phyloP scores from a whole-genome alignment of 2,797 vertebrate genomes.

The Argyrosomus regius region DNA sequence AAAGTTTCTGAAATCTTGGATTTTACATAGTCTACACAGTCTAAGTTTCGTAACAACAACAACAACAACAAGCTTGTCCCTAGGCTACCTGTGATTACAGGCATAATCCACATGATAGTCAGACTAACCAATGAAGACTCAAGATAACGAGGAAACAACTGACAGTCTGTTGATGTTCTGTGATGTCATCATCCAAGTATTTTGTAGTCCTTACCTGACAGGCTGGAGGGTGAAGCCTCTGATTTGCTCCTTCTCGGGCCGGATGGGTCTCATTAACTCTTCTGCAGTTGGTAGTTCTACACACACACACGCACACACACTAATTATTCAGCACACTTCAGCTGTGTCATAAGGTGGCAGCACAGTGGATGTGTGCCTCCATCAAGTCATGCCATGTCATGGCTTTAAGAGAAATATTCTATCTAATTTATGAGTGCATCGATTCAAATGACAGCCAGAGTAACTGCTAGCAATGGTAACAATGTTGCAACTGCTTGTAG shows the following conservation, averaged over 20 bases:
- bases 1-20: no score
- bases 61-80: no score
- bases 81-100: not conserved
- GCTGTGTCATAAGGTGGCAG: not conserved
- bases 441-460: no score
- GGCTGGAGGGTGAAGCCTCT: conserved; percentile 80
- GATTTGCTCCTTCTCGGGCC: conserved; percentile 72
- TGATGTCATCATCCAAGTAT: not conserved
- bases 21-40: no score
- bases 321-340: not conserved
- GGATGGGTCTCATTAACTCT: conserved; percentile 93
- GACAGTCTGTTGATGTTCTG: not conserved
- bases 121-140: not conserved
- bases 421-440: no score
- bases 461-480: no score
- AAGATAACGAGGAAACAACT: not conserved
- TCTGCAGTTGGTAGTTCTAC: conserved; percentile 93
- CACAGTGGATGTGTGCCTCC: not conserved
- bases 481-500: not conserved
- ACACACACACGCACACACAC: not conserved
- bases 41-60: no score
- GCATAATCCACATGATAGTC: not conserved
- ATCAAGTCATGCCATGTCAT: no score
- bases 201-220: conserved; percentile 81
- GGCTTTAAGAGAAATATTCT: no score